Conservation (phyloP, 2,888 invertebrate species). For the Stictocephala bisonia region DNA sequence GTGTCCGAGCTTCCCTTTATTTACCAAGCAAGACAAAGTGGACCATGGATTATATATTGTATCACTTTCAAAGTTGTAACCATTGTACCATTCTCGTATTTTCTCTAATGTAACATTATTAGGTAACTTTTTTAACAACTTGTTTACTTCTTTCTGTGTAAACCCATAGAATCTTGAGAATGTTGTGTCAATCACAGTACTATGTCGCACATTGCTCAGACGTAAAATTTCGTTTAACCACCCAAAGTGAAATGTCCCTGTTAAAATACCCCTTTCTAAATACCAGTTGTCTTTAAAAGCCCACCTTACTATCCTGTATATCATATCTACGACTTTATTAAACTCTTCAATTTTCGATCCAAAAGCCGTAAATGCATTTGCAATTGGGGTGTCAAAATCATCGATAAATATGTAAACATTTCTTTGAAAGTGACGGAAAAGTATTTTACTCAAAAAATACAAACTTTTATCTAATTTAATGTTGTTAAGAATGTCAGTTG, state of each 20-base stretch:
- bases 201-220: constrained; percentile 12
- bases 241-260: constrained; percentile 22
- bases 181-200: constrained; percentile 17
- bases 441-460: constrained; percentile 18
- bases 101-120: neutral
- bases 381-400: constrained; percentile 16
- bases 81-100: constrained; percentile 19
- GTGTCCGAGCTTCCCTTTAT: constrained; percentile 2
- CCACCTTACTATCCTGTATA: neutral
- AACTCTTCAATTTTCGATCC: constrained; percentile 10
- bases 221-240: constrained; percentile 23
- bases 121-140: neutral
- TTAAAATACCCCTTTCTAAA: constrained; percentile 8
- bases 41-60: constrained; percentile 14
- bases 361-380: constrained; percentile 6
- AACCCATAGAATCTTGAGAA: constrained; percentile 14
- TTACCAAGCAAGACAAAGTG: neutral
- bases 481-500: neutral
- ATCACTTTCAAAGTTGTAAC: neutral
- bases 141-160: neutral
- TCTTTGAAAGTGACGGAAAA: constrained; percentile 24
- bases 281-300: constrained; percentile 20
- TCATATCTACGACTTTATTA: neutral
- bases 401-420: constrained; percentile 30
- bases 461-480: constrained; percentile 11